phyloP scores from a whole-genome alignment of 2,888 invertebrate genomes.

The Drosophila engyochracea region DNA sequence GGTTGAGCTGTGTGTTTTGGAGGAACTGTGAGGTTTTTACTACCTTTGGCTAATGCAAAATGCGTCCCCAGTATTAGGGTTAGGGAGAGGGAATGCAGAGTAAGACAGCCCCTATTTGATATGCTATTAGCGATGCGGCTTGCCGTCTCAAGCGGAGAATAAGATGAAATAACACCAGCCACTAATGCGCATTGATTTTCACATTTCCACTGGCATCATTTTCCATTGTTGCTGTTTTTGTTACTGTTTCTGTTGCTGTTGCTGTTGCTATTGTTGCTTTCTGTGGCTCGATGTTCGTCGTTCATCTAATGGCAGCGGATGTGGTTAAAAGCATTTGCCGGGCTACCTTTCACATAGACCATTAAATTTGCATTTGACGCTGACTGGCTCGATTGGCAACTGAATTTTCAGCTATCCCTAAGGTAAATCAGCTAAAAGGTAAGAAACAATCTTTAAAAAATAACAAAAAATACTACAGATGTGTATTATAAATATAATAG shows the following conservation, averaged over 20 bases:
- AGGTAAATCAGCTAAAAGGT: slow-evolving; percentile 11
- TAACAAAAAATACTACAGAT: background rate
- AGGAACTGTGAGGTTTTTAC: background rate
- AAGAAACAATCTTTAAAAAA: slow-evolving; percentile 52
- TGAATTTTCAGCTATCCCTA: slow-evolving; percentile 16
- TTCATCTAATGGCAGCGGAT: slow-evolving; percentile 78
- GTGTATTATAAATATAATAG: background rate
- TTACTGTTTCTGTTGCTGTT: slow-evolving; percentile 22
- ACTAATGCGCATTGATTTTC: slow-evolving; percentile 79
- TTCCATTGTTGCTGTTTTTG: slow-evolving; percentile 43
- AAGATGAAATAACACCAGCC: slow-evolving; percentile 72
- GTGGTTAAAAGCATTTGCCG: slow-evolving; percentile 80
- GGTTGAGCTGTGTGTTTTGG: slow-evolving; percentile 24
- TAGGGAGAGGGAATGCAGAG: background rate
- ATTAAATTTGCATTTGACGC: slow-evolving; percentile 80
- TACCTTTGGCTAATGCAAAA: slow-evolving; percentile 31
- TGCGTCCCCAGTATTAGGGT: background rate
- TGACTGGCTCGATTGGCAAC: slow-evolving; percentile 73
- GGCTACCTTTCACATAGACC: slow-evolving; percentile 78
- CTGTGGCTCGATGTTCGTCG: slow-evolving; percentile 27
- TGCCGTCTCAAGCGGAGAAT: slow-evolving; percentile 30
- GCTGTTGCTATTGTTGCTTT: slow-evolving; percentile 26
- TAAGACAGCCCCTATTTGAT: slow-evolving; percentile 42
- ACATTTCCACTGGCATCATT: slow-evolving; percentile 69
- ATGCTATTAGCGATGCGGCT: slow-evolving; percentile 58